phyloP scores from a whole-genome alignment of 2,888 invertebrate genomes.

The Koerneria pararmatus region DNA sequence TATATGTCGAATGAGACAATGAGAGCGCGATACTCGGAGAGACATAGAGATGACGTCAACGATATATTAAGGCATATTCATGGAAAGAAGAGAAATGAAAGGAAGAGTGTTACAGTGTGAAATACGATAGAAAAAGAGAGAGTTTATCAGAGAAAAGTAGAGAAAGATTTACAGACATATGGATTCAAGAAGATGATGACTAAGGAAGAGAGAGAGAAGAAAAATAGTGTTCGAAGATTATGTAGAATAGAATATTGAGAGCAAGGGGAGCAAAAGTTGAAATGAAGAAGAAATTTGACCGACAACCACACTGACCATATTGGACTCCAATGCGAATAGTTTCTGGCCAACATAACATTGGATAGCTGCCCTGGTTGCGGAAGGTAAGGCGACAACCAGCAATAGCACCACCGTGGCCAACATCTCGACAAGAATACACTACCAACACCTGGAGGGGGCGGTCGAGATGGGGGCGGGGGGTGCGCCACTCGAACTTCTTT shows the following conservation, averaged over 20 bases:
- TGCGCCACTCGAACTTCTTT: not conserved
- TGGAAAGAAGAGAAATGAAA: no score
- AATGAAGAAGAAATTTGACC: not conserved
- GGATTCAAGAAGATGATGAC: not conserved
- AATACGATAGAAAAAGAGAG: no score
- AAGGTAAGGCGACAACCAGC: not conserved
- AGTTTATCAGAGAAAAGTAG: no score
- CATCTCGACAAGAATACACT: no score
- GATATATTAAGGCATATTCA: no score
- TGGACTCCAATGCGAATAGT: conserved; percentile 53
- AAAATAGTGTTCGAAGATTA: not conserved
- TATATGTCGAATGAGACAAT: no score
- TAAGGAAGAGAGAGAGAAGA: not conserved
- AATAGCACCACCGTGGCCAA: not conserved
- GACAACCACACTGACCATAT: conserved; percentile 40
- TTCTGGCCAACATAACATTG: conserved; percentile 58
- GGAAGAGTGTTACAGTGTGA: no score
- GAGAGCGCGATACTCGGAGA: no score
- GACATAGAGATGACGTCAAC: no score
- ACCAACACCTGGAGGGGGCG: no score
- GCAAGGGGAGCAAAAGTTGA: not conserved
- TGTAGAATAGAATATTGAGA: not conserved
- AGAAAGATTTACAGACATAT: no score
- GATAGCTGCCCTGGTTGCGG: conserved; percentile 28
- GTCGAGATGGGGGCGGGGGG: not conserved